Evolutionary conservation across 2,888 invertebrate genomes (phyloP), one percentile per base, ranked within the genome.

Genomic region (Eurytoma adleriae): DNA sequence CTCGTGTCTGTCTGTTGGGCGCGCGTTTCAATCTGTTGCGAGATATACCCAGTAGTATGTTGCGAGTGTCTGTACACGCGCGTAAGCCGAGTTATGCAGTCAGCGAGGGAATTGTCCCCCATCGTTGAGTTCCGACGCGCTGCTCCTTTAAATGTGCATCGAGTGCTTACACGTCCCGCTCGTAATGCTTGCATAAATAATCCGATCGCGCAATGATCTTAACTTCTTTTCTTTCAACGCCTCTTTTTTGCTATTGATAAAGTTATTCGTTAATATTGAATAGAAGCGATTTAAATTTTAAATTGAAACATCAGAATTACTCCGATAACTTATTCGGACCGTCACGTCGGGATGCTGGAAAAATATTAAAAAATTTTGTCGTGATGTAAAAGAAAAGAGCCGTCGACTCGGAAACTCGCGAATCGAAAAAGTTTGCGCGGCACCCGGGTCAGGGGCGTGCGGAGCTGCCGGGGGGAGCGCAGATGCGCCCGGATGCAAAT

Each of bases 401-500:
- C 62, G n/a, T 62, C 16, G 14, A 62, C 13, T 27, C 30, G 30
- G 30, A 62, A 16, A 62, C 16, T 30, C 61, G 27, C 62, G 30
- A 62, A 62, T 62, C n/a, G 30, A n/a, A 62, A 62, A 62, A 30
- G 30, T 57, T 27, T 18, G 16, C 30, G 75, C 7, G 59, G 4
- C 66, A 14, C 18, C 50, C 67, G 16, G 50, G 20, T 24, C 20
- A 18, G 14, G 20, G 18, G 20, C 7, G 13, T 18, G 40, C 30
- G 30, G 30, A 10, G 10, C 40, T 40, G 10, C 7, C 40, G 40
- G 70, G 84, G 85, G 86, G 88, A 84, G 85, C 89, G 89, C 90
- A 90, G 90, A 90, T 90, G 90, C 89, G 89, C 84, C 85, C 86
- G 88, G 88, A 90, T 90, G 90, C 90, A 90, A 90, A 90, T 90